Evolutionary conservation across 2,888 invertebrate species (phyloP).

Genomic region (Hydriomena furcata): DNA sequence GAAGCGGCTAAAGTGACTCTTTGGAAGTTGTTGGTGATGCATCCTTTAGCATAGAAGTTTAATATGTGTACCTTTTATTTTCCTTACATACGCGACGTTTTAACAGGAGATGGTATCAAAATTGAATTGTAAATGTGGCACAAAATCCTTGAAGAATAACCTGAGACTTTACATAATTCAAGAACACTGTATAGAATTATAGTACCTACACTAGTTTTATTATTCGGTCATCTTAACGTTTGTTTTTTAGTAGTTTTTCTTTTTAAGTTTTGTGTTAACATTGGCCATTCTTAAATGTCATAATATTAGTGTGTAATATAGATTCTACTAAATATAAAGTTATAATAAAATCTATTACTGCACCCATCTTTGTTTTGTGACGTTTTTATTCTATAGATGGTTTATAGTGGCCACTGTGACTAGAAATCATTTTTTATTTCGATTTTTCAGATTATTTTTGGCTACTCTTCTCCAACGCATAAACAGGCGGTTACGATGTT

Average conservation of each 20-base stretch:
- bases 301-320: slow-evolving; percentile 75
- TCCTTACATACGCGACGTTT: slow-evolving; percentile 18
- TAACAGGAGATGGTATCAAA: slow-evolving; percentile 30
- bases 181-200: slow-evolving; percentile 51
- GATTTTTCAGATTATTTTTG: slow-evolving; percentile 33
- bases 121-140: slow-evolving; percentile 47
- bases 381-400: slow-evolving; percentile 46
- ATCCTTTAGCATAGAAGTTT: slow-evolving; percentile 32
- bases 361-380: slow-evolving; percentile 53
- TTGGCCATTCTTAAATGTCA: slow-evolving; percentile 74
- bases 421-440: slow-evolving; percentile 7
- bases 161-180: slow-evolving; percentile 34
- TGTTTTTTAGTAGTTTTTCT: slow-evolving; percentile 61
- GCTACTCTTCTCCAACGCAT: slow-evolving; percentile 1
- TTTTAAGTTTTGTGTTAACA: slow-evolving; percentile 60
- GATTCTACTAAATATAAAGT: slow-evolving; percentile 64
- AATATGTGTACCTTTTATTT: slow-evolving; percentile 23
- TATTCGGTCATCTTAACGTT: slow-evolving; percentile 49
- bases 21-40: slow-evolving; percentile 17
- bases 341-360: slow-evolving; percentile 52
- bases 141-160: slow-evolving; percentile 47
- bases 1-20: slow-evolving; percentile 17
- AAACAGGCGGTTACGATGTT: neutral
- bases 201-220: slow-evolving; percentile 50
- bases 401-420: slow-evolving; percentile 43